phyloP scores from a whole-genome alignment of 2,797 vertebrate genomes.

The Rallus crepitans region DNA sequence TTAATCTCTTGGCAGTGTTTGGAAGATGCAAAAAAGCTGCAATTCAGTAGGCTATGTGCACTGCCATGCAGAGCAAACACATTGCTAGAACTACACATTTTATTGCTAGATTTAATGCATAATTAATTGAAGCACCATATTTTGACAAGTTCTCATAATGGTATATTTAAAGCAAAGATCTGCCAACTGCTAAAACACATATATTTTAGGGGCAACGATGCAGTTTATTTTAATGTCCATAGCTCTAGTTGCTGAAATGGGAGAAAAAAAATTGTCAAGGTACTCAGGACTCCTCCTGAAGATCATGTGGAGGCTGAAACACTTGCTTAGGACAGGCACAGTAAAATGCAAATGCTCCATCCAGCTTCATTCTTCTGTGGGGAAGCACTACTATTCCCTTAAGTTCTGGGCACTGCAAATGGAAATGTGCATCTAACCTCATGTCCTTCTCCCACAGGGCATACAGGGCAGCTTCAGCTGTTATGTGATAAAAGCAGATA shows the following conservation, averaged over 20 bases:
- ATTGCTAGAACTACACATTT: not conserved
- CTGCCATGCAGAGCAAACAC: not conserved
- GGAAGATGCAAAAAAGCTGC: not conserved
- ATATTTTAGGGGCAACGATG: not conserved
- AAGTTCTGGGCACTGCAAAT: not conserved
- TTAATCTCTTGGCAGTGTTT: not conserved
- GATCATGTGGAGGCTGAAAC: not conserved
- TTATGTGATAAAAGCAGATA: not conserved
- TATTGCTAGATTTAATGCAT: slow-evolving; percentile 3
- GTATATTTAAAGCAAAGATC: not conserved
- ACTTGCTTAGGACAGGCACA: not conserved
- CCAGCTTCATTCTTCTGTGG: not conserved
- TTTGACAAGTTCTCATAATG: not conserved
- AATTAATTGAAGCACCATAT: not conserved
- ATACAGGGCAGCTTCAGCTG: not conserved
- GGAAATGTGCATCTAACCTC: not conserved
- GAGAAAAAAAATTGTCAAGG: not conserved
- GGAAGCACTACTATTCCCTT: not conserved
- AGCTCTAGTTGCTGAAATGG: not conserved
- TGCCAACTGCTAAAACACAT: not conserved
- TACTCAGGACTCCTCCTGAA: not conserved
- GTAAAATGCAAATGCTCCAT: not conserved
- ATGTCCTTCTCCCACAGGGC: not conserved
- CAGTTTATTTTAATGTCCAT: not conserved
- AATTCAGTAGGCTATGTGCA: not conserved